Base-by-base conservation (phyloP, 2,888 invertebrate species). In the Neoitamus cyanurus region DNA sequence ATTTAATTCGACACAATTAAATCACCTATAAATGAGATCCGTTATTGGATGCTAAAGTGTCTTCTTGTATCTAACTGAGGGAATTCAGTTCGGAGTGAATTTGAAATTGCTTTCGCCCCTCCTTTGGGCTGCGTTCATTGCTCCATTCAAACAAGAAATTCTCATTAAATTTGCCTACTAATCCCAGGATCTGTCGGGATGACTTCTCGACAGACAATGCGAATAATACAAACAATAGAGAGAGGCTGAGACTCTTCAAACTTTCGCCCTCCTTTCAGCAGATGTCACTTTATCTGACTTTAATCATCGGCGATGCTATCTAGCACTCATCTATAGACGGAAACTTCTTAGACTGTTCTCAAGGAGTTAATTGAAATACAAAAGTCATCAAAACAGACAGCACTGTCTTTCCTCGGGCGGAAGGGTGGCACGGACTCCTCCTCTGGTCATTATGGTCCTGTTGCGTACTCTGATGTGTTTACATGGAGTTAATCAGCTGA, bases 251-350 rank as follows among this genome's bases (percentile, higher is more conserved):
- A 58, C 30, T 70, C 70, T 70, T 70, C 70, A 70, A 70, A 70
- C 30, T 70, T 70, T 70, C 31, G 30, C 6, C 30, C 31, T 70
- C 70, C 70, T n/a, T 70, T 31, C 70, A 70, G 31, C 30, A 70
- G 30, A 70, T 70, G 31, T 70, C 70, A 70, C 70, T 70, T 70
- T 31, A 70, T 70, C 70, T 70, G 70, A 30, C 30, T 70, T 70
- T 70, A 30, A 70, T 70, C 70, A 70, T 70, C 31, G 70, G 25
- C 70, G 28, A 70, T 31, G 30, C 9, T 70, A 70, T 70, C 31
- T 70, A 5, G n/a, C 70, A 13, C 15, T 31, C 70, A 70, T 58
- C 9, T 3, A 20, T 20, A 25, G 58, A 25, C 58, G 25, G 58
- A 9, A 58, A 58, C 58, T 58, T n/a, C 42, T n/a, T 15, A 20